Evolutionary conservation across 2,797 vertebrate genomes (phyloP).

Genomic region (Esox lucius): DNA sequence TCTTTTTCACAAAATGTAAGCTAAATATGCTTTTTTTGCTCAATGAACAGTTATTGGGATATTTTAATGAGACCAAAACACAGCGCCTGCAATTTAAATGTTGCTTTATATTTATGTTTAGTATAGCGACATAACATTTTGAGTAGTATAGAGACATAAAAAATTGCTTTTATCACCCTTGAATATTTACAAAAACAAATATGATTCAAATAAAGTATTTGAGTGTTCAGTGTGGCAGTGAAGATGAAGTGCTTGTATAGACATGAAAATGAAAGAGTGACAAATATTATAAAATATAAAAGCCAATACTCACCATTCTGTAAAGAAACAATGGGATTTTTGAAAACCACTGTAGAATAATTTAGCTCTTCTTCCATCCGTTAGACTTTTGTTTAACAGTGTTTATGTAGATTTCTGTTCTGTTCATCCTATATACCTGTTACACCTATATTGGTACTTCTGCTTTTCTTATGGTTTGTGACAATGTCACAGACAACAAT

Average conservation of each 20-base stretch:
- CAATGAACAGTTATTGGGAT: no score
- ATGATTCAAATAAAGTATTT: no score
- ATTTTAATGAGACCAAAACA: no score
- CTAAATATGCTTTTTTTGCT: no score
- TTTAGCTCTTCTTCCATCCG: slow-evolving; percentile 56
- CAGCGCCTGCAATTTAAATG: no score
- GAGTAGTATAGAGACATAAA: no score
- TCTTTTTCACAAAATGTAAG: no score
- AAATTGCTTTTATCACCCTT: not conserved
- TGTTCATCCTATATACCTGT: not conserved
- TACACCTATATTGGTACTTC: not conserved
- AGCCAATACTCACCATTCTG: slow-evolving; percentile 29
- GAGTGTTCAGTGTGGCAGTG: not conserved
- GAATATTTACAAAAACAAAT: not conserved
- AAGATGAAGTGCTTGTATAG: not conserved
- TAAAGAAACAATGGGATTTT: fast-evolving
- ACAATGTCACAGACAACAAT: not conserved
- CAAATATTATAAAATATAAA: not conserved
- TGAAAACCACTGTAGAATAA: slow-evolving; percentile 53
- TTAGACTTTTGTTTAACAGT: not conserved
- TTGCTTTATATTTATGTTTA: no score
- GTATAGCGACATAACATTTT: not conserved
- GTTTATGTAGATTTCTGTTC: not conserved
- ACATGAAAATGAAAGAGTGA: not conserved
- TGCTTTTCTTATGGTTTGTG: not conserved